Percentiles rank a stretch among this genome's conserved stretches.
phyloP scores from a whole-genome alignment of 2,113 vertebrate species.

The Sceloporus tristichus region DNA sequence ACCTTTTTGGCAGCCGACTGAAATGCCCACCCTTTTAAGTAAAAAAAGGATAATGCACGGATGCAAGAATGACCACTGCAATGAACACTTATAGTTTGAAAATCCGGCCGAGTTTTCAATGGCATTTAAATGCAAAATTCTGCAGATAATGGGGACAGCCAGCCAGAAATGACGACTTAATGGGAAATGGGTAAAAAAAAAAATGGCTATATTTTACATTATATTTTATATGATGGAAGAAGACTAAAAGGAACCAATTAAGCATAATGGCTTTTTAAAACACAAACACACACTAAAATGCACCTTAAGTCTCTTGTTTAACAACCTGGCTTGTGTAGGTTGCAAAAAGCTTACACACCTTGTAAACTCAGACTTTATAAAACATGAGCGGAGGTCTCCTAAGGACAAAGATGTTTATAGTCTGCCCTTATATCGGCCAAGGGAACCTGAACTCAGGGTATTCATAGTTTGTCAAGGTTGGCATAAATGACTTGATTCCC shows the following conservation, averaged over 20 bases:
- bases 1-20: slow-evolving; percentile 3
- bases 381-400: background rate
- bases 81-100: slow-evolving; percentile 65
- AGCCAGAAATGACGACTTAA: background rate
- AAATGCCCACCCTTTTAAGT: slow-evolving; percentile 6
- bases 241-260: background rate
- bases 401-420: background rate
- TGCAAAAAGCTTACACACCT: background rate
- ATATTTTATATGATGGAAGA: slow-evolving; percentile 37
- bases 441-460: background rate
- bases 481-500: background rate
- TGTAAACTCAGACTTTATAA: background rate
- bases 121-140: slow-evolving; percentile 56
- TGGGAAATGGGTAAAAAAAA: background rate
- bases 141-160: slow-evolving; percentile 44
- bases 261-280: background rate
- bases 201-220: slow-evolving; percentile 35
- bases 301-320: background rate
- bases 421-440: background rate
- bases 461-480: background rate
- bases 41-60: slow-evolving; percentile 58
- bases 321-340: background rate
- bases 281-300: background rate
- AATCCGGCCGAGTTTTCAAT: slow-evolving; percentile 62
- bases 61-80: slow-evolving; percentile 64